Percentiles rank a stretch among this genome's conserved stretches.
Conservation (phyloP, 1,140 invertebrate genomes). For the Leptopilina boulardi region DNA sequence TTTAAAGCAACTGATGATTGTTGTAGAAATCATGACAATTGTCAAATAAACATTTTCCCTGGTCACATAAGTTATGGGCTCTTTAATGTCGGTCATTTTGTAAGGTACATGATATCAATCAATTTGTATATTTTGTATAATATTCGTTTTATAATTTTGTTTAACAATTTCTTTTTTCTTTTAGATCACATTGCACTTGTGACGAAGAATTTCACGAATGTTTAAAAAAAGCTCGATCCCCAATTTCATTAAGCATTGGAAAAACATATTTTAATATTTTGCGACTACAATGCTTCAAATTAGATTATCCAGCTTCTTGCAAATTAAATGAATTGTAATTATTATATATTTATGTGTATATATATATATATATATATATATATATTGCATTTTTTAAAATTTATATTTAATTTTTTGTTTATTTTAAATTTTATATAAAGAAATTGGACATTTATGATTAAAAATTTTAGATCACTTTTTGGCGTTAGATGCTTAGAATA, state of each 20-base stretch:
- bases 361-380: too few species aligned
- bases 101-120: too few species aligned
- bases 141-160: too few species aligned
- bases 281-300: conserved; percentile 26
- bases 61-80: neutral
- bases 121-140: too few species aligned
- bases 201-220: conserved; percentile 37
- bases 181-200: conserved; percentile 36
- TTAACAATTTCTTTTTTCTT: too few species aligned
- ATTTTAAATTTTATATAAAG: too few species aligned
- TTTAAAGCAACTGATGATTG: conserved; percentile 35
- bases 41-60: neutral
- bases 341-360: too few species aligned
- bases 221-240: conserved; percentile 28
- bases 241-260: conserved; percentile 21
- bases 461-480: neutral
- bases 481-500: neutral
- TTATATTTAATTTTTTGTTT: neutral
- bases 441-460: too few species aligned
- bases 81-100: conserved; percentile 5
- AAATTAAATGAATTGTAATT: conserved; percentile 11
- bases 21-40: conserved; percentile 39
- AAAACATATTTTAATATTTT: conserved; percentile 36
- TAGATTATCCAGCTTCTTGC: conserved; percentile 27
- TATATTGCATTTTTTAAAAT: neutral